Conservation (phyloP, 2,888 invertebrate species). For the Epinotia ramella region DNA sequence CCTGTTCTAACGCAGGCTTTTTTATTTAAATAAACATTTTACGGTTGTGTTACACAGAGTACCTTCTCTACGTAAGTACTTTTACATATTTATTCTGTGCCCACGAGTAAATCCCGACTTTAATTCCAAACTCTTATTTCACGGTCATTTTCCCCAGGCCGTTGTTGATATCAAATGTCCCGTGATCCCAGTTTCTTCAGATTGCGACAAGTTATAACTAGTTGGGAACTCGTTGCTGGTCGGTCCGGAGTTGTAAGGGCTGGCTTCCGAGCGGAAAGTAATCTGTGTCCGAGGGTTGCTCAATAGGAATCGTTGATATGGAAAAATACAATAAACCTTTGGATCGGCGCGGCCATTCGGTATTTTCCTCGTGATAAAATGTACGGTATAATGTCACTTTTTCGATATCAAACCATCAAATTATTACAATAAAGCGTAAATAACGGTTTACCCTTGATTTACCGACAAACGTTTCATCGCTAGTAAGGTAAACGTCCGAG, state of each 20-base stretch:
- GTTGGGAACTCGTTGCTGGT: constrained; percentile 27
- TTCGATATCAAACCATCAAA: too few relatives aligned
- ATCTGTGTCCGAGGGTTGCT: not conserved
- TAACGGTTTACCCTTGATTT: too few relatives aligned
- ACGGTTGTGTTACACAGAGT: too few relatives aligned
- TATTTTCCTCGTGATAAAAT: too few relatives aligned
- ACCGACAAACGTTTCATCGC: too few relatives aligned
- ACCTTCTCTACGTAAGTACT: too few relatives aligned
- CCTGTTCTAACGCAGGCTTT: too few relatives aligned
- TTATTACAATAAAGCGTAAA: too few relatives aligned
- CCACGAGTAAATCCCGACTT: not conserved
- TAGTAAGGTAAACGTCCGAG: too few relatives aligned
- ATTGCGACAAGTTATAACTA: constrained; percentile 36
- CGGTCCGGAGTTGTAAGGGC: not conserved
- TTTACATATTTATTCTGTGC: not conserved
- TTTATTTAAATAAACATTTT: too few relatives aligned
- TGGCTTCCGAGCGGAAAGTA: not conserved
- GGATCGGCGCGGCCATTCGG: too few relatives aligned
- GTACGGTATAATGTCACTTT: too few relatives aligned
- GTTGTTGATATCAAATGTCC: constrained; percentile 34
- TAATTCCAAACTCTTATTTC: constrained; percentile 10
- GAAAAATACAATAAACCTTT: not conserved
- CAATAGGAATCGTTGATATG: not conserved
- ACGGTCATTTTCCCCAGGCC: constrained; percentile 33
- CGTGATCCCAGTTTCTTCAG: constrained; percentile 21